phyloP scores from a whole-genome alignment of 2,888 invertebrate species.

The Pecten maximus region DNA sequence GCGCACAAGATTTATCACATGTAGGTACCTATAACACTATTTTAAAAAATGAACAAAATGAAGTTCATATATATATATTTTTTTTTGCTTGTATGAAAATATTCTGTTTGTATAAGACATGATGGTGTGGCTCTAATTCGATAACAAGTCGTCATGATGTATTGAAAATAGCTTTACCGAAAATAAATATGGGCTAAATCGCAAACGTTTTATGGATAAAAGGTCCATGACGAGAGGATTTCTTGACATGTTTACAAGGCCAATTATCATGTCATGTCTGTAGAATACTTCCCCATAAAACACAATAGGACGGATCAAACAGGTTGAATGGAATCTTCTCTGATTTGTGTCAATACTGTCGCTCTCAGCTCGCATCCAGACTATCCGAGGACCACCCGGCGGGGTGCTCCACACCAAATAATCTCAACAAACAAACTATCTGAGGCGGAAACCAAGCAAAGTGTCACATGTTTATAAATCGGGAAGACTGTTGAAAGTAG shows the following conservation, averaged over 20 bases:
- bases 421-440: background rate
- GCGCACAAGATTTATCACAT: too few species aligned
- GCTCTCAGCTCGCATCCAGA: background rate
- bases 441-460: background rate
- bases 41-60: too few species aligned
- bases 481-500: background rate
- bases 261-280: slow-evolving; percentile 18
- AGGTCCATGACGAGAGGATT: background rate
- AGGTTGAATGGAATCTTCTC: background rate
- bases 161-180: background rate
- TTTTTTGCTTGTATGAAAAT: too few species aligned
- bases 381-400: background rate
- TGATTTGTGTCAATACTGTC: background rate
- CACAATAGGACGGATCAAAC: background rate
- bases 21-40: too few species aligned
- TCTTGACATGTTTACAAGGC: background rate
- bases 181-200: background rate
- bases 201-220: background rate
- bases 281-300: background rate
- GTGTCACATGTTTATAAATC: background rate
- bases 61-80: too few species aligned
- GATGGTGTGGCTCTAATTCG: too few species aligned
- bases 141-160: too few species aligned
- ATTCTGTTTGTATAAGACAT: too few species aligned
- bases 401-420: background rate